A percentile compares a stretch with the other conserved stretches of the same genome.
phyloP scores from a whole-genome alignment of 2,888 invertebrate species.

The Leucoptera coffeella region DNA sequence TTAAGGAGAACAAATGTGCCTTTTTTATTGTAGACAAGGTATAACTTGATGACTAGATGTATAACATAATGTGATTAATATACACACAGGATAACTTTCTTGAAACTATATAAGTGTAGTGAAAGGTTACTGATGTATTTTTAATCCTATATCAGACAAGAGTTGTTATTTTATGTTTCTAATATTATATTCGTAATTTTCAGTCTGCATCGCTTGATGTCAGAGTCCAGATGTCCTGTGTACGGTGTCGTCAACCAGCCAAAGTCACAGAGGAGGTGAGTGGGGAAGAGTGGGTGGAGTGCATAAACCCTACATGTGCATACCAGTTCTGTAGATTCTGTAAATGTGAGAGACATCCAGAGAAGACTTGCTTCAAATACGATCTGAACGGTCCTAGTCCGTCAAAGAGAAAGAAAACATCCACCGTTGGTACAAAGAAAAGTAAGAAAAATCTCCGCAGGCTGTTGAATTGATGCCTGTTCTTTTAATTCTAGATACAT shows the following conservation, averaged over 20 bases:
- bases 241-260: conserved; percentile 33
- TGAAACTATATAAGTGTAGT: too few relatives aligned
- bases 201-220: conserved; percentile 33
- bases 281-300: conserved; percentile 50
- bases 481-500: too few relatives aligned
- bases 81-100: too few relatives aligned
- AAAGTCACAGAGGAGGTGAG: conserved; percentile 28
- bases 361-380: conserved; percentile 30
- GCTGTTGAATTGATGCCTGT: too few relatives aligned
- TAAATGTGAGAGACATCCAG: conserved; percentile 29
- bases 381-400: conserved; percentile 42
- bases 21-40: too few relatives aligned
- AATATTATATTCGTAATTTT: conserved; percentile 9
- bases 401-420: conserved; percentile 34
- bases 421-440: conserved; percentile 28
- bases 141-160: too few relatives aligned
- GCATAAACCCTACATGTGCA: conserved; percentile 36
- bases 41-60: too few relatives aligned
- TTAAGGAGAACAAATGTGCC: too few relatives aligned
- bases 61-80: conserved; percentile 1
- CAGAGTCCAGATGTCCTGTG: conserved; percentile 28
- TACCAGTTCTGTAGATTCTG: conserved; percentile 49
- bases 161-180: background rate
- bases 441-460: conserved; percentile 37
- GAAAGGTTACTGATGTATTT: too few relatives aligned